A percentile compares a stretch with the other conserved stretches of the same genome.
Evolutionary conservation across 2,797 vertebrate genomes (phyloP).

Genomic region (Propithecus deckenii): DNA sequence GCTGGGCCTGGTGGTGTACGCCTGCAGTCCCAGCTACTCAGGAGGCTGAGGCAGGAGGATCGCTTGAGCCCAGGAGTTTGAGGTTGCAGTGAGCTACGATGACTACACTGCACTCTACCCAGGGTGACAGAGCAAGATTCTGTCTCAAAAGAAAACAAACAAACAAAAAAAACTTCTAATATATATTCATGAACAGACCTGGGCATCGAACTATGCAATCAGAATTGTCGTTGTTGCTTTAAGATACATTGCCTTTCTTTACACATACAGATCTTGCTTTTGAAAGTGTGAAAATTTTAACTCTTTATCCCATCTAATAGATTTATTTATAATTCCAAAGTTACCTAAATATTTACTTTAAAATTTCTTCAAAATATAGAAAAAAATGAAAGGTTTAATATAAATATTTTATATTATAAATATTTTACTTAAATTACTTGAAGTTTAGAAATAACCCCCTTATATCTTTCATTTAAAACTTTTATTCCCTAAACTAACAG

Average conservation of each 20-base stretch:
- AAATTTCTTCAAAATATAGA: background rate
- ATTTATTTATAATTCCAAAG: background rate
- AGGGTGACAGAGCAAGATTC: no score
- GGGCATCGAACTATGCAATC: background rate
- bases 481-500: background rate
- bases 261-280: background rate
- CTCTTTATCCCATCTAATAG: background rate
- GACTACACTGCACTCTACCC: no score
- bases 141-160: no score
- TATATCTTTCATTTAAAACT: background rate
- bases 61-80: no score
- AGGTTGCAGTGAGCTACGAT: no score
- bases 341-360: background rate
- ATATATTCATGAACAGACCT: background rate
- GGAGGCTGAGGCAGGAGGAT: no score
- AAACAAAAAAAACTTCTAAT: background rate
- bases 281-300: background rate
- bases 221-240: fast-evolving
- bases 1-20: no score
- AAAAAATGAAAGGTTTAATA: background rate
- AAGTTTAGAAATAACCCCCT: background rate
- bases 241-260: background rate
- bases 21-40: no score
- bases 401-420: background rate
- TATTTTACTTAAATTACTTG: background rate